Evolutionary conservation across 2,888 invertebrate species (phyloP), one percentile per base, ranked within the genome.

Genomic region (Dione juno): DNA sequence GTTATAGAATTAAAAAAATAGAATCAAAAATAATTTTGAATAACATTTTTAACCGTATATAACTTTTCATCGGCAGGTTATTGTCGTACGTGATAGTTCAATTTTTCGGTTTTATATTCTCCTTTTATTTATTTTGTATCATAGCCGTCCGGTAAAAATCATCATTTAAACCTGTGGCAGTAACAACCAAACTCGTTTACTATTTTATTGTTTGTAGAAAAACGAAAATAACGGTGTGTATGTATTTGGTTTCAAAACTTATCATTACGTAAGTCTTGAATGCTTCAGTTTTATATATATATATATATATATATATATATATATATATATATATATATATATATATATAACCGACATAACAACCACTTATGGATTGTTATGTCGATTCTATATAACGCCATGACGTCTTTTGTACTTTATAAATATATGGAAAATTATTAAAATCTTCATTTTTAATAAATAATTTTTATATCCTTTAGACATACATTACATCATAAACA

Each of bases 321-420:
- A n/a, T n/a, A n/a, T n/a, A n/a, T n/a, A n/a, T n/a, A n/a, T n/a
- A n/a, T n/a, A n/a, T n/a, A n/a, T n/a, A n/a, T n/a, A n/a, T n/a
- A n/a, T n/a, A n/a, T n/a, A n/a, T n/a, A n/a, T n/a, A n/a, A n/a
- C n/a, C n/a, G n/a, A n/a, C n/a, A n/a, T n/a, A n/a, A n/a, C n/a
- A n/a, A n/a, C n/a, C n/a, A n/a, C n/a, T n/a, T n/a, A 53, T 68
- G 48, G n/a, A 63, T 54, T 45, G 63, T 63, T 68, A 63, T 40
- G 63, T 68, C 45, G 35, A 9, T 43, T 37, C 63, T 45, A n/a
- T 41, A 63, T 63, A 63, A 35, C 5, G 54, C 54, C 35, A 63
- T 21, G 45, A 48, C 35, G 45, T 40, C 40, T 3, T 21, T 9
- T 19, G 41, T 37, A 37, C 57, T 40, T 58, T 40, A 57, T 66